A percentile compares a stretch with the other conserved stretches of the same genome.
These are phyloP conservation scores for Chelonia mydas DNA, from an alignment of 2,797 vertebrate species.

Conservation along the genomic window DNA sequence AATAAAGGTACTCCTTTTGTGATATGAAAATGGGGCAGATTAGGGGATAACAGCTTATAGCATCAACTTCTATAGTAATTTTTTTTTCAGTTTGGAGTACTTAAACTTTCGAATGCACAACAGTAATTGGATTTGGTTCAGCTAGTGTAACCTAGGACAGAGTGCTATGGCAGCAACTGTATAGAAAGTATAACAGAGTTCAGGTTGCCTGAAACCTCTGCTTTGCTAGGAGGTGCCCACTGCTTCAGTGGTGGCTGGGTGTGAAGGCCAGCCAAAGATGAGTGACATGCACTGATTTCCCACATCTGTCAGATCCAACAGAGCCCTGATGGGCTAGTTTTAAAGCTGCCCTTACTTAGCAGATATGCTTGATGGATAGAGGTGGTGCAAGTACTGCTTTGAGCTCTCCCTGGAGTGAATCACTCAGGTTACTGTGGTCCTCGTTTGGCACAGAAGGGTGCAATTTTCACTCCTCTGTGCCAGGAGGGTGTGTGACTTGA, in stretches of 20 bases:
- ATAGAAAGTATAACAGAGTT: background rate
- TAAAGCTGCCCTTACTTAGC: background rate
- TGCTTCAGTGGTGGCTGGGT: background rate
- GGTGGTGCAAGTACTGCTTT: background rate
- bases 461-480: background rate
- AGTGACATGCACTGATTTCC: background rate
- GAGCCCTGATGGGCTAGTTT: background rate
- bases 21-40: background rate
- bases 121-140: background rate
- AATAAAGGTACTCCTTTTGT: background rate
- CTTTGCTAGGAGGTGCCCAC: background rate
- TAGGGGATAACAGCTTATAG: background rate
- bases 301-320: background rate
- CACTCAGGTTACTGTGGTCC: background rate
- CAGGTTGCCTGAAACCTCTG: background rate
- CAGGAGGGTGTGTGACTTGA: background rate
- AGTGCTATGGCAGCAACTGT: background rate
- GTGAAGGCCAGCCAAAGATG: background rate
- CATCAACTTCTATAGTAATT: background rate
- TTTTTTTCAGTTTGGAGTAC: background rate
- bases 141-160: background rate
- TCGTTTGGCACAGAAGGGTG: background rate
- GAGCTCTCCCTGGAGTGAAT: background rate
- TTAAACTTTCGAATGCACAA: background rate
- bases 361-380: background rate